Percentiles rank a stretch among this genome's conserved stretches.
Evolutionary conservation across 1,140 invertebrate species (phyloP).

Genomic region (Lepidurus packardi): DNA sequence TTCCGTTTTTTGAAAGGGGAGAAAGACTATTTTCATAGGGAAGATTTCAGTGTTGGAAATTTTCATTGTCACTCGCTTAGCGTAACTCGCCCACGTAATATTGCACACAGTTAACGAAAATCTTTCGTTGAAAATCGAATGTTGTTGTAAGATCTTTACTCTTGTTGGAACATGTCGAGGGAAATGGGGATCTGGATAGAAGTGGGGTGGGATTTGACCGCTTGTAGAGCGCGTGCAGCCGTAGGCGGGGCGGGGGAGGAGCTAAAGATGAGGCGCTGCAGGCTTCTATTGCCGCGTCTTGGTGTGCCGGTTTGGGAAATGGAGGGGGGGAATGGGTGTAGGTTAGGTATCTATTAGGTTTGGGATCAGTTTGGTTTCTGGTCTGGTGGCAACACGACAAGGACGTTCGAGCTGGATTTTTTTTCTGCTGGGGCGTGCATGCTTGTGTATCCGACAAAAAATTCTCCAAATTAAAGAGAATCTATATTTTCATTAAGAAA

Average conservation of each 20-base stretch:
- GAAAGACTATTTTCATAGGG: no score
- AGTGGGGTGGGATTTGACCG: neutral
- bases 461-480: neutral
- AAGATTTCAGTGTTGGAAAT: no score
- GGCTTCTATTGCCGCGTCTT: slow-evolving; percentile 9
- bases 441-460: neutral
- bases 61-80: no score
- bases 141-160: neutral
- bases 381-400: slow-evolving; percentile 13
- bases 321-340: neutral
- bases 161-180: neutral
- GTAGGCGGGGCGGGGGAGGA: neutral
- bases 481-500: neutral
- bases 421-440: slow-evolving; percentile 6
- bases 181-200: neutral
- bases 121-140: no score
- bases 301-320: neutral
- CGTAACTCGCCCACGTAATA: no score
- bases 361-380: slow-evolving; percentile 8
- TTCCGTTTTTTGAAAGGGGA: no score
- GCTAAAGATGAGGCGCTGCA: neutral
- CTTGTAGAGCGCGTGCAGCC: neutral
- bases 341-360: slow-evolving; percentile 8
- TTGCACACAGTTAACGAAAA: no score
- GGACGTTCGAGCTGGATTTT: neutral